Percentiles rank a stretch among this genome's conserved stretches.
Conservation (phyloP, 1,140 invertebrate species). For the Rhopalosiphum maidis region DNA sequence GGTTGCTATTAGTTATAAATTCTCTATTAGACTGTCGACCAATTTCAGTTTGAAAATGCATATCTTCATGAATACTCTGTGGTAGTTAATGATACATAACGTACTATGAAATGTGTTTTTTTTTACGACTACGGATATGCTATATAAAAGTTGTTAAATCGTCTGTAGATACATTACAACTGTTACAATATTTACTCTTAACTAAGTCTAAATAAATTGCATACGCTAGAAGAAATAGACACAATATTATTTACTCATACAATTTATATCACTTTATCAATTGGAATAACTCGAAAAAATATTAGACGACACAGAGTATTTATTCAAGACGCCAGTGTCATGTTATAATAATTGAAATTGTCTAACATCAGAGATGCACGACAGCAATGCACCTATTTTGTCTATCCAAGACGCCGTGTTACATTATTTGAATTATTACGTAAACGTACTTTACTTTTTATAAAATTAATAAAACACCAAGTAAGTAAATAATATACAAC, state of each 20-base stretch:
- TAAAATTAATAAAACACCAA: background rate
- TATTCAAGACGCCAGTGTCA: background rate
- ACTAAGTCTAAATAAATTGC: background rate
- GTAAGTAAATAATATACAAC: background rate
- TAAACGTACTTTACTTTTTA: background rate
- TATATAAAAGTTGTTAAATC: background rate
- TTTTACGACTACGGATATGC: background rate
- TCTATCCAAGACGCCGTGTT: background rate
- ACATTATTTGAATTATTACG: background rate
- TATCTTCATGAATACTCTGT: background rate
- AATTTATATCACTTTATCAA: background rate
- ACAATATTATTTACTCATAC: background rate
- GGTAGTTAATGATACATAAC: background rate
- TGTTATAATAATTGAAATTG: background rate
- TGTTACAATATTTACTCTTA: background rate
- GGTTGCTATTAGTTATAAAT: background rate
- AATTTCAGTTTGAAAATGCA: background rate
- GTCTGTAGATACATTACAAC: background rate
- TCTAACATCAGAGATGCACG: background rate
- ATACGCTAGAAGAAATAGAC: background rate
- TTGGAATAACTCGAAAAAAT: background rate
- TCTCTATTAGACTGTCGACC: background rate
- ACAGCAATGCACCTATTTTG: background rate
- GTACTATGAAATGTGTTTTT: background rate
- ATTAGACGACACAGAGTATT: fast-evolving